Percentiles rank a stretch among this genome's conserved stretches.
These are phyloP conservation scores for Grammomys surdaster DNA, from an alignment of 2,113 vertebrate genomes.

Conservation along the genomic window DNA sequence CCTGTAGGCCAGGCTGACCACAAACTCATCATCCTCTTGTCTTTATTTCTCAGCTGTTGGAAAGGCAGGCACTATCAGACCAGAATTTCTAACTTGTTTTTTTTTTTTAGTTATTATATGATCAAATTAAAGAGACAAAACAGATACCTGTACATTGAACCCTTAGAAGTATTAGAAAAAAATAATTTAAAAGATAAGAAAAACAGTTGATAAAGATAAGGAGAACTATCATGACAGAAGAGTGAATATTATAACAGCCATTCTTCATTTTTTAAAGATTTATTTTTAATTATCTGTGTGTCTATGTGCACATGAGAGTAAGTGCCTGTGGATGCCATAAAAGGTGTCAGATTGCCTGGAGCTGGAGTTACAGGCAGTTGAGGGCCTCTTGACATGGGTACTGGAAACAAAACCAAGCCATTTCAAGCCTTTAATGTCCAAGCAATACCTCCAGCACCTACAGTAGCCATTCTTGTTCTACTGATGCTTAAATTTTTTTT, in stretches of 20 bases:
- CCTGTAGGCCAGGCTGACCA: background rate
- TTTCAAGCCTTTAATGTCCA: background rate
- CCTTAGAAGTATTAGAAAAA: background rate
- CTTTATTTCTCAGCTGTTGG: background rate
- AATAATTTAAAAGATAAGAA: background rate
- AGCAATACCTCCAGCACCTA: no score
- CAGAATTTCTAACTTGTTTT: background rate
- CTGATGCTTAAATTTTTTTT: background rate
- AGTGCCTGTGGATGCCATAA: background rate
- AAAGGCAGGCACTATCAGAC: background rate
- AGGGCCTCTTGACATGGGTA: no score
- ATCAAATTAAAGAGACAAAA: background rate
- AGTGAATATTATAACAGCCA: background rate
- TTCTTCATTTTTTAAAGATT: background rate
- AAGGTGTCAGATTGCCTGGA: background rate
- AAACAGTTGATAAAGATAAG: background rate
- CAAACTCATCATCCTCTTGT: background rate
- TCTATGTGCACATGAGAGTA: background rate
- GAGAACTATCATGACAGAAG: background rate
- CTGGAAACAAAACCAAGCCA: background rate
- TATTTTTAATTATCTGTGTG: background rate
- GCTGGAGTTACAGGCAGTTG: background rate
- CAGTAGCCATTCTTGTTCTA: background rate
- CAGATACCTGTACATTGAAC: background rate
- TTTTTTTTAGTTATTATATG: background rate